Conservation (phyloP, 23 tunicate genomes). For the Clavelina lepadiformis region DNA sequence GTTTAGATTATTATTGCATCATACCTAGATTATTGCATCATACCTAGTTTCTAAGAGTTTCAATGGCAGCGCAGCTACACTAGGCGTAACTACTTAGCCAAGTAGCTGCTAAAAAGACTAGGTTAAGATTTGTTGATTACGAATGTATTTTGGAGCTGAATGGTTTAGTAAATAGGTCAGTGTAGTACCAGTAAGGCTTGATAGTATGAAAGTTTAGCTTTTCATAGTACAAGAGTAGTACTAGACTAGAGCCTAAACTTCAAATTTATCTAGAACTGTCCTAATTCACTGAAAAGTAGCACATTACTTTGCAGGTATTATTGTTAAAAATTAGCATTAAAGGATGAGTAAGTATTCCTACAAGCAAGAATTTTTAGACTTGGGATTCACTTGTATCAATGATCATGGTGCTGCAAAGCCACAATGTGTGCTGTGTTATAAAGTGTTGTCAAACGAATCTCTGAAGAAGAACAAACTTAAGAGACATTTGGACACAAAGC, state of each 20-base stretch:
- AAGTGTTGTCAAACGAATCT: conserved; percentile 57
- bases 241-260: not conserved
- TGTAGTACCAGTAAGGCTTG: not conserved
- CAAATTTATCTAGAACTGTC: conserved; percentile 15
- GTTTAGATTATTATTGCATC: not conserved
- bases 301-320: conserved; percentile 13
- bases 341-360: conserved; percentile 37
- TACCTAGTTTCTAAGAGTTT: not conserved
- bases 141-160: conserved; percentile 1
- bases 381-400: conserved; percentile 57
- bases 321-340: conserved; percentile 13
- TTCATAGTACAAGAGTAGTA: not conserved
- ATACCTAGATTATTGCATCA: not conserved
- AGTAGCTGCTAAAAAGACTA: not conserved
- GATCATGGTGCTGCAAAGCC: conserved; percentile 55
- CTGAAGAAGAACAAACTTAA: conserved; percentile 59
- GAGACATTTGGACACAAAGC: conserved; percentile 53
- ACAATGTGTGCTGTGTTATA: conserved; percentile 54
- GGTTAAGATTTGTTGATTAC: conserved; percentile 1
- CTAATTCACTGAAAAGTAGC: conserved; percentile 21
- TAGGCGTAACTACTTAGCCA: not conserved
- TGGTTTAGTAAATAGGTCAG: not conserved
- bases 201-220: not conserved
- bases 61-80: not conserved
- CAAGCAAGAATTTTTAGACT: conserved; percentile 49